These are phyloP conservation scores for Arothron firmamentum DNA, from an alignment of 2,113 vertebrate species.

Conservation along the genomic window DNA sequence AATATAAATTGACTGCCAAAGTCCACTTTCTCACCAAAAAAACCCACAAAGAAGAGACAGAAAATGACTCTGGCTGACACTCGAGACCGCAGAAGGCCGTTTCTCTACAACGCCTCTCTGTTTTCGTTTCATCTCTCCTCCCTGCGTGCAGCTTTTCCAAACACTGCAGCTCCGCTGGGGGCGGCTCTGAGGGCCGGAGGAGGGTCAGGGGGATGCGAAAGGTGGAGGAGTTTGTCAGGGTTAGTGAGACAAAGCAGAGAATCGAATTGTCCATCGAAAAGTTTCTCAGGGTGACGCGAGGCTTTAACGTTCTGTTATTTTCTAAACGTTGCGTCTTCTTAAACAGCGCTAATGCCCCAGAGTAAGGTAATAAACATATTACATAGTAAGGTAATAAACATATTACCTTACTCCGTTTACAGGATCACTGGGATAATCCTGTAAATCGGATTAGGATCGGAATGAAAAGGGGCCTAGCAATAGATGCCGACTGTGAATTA, in stretches of 20 bases:
- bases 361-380: too few species aligned
- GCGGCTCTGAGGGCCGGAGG: constrained; percentile 42
- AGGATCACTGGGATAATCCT: neutral
- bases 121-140: constrained; percentile 47
- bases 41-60: neutral
- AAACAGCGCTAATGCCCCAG: too few species aligned
- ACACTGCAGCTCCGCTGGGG: constrained; percentile 48
- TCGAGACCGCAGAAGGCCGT: constrained; percentile 27
- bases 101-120: constrained; percentile 17
- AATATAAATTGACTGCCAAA: constrained; percentile 7
- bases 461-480: too few species aligned
- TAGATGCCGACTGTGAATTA: too few species aligned
- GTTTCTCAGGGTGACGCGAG: too few species aligned
- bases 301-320: too few species aligned
- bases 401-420: too few species aligned
- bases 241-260: neutral
- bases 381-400: too few species aligned
- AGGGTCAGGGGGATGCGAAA: neutral
- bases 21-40: constrained; percentile 18
- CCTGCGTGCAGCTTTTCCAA: constrained; percentile 37
- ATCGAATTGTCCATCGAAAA: too few species aligned
- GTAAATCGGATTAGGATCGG: too few species aligned
- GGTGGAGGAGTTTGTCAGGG: too few species aligned
- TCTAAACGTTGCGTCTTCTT: too few species aligned
- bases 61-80: constrained; percentile 8